Conservation (phyloP, 2,797 vertebrate species). For the Semaprochilodus insignis region DNA sequence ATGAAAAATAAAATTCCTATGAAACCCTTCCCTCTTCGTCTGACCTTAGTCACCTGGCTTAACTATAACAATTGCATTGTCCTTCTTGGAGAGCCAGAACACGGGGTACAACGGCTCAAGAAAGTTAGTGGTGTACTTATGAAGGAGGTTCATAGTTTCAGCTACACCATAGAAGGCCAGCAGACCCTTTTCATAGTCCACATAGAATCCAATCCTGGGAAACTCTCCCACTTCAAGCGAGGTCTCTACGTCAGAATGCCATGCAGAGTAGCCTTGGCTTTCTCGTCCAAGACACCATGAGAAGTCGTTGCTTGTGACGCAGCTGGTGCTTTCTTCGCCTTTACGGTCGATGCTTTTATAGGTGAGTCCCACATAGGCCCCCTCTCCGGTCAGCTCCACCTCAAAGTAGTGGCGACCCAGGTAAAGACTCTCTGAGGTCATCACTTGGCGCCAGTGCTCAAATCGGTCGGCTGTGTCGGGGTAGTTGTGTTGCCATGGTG, state of each 20-base stretch:
- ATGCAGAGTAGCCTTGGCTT: slow-evolving; percentile 82
- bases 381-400: slow-evolving; percentile 79
- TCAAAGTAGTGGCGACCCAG: slow-evolving; percentile 84
- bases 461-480: slow-evolving; percentile 80
- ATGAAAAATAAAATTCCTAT: background rate
- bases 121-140: slow-evolving; percentile 79
- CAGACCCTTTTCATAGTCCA: slow-evolving; percentile 75
- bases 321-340: slow-evolving; percentile 78
- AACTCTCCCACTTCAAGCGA: slow-evolving; percentile 71
- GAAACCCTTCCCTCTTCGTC: background rate
- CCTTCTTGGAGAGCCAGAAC: slow-evolving; percentile 88
- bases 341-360: slow-evolving; percentile 85
- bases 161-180: slow-evolving; percentile 80
- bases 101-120: slow-evolving; percentile 81
- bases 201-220: slow-evolving; percentile 77
- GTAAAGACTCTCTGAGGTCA: slow-evolving; percentile 84
- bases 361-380: slow-evolving; percentile 79
- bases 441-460: slow-evolving; percentile 80
- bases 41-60: slow-evolving; percentile 59
- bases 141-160: slow-evolving; percentile 75
- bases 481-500: slow-evolving; percentile 86
- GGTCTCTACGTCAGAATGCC: slow-evolving; percentile 82
- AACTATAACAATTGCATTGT: slow-evolving; percentile 76
- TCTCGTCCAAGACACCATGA: slow-evolving; percentile 86
- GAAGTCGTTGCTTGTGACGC: slow-evolving; percentile 83